A percentile compares a stretch with the other conserved stretches of the same genome.
Conservation (phyloP, 1,140 invertebrate genomes). For the Drosophila bocki region DNA sequence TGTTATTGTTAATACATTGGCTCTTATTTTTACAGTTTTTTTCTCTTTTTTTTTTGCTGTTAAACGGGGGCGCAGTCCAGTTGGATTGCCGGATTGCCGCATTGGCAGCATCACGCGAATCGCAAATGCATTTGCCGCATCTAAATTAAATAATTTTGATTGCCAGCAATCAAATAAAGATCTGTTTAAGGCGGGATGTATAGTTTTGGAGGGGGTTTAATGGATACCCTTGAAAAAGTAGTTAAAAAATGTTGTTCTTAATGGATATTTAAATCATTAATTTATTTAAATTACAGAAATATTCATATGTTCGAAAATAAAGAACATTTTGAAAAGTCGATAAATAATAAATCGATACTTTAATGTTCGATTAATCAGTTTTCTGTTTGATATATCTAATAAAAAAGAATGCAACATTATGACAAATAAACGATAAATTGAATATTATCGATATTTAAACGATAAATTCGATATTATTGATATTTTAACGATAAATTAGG, state of each 20-base stretch:
- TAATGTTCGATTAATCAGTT: no score
- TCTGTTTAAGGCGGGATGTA: conserved; percentile 23
- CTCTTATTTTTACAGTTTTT: conserved; percentile 9
- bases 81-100: conserved; percentile 52
- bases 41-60: conserved; percentile 4
- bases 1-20: conserved; percentile 32
- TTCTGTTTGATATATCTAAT: no score
- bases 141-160: conserved; percentile 77
- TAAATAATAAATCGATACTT: no score
- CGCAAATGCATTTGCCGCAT: conserved; percentile 67
- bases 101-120: conserved; percentile 72
- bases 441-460: no score
- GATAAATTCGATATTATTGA: no score
- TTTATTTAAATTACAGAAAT: no score
- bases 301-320: no score
- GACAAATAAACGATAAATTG: no score
- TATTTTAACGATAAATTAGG: no score
- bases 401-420: no score
- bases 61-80: conserved; percentile 58
- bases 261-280: no score
- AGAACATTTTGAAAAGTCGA: no score
- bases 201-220: not conserved
- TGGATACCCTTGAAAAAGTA: not conserved
- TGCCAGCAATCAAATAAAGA: conserved; percentile 46
- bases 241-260: not conserved